Base-by-base conservation (phyloP, 2,888 invertebrate species). In the Sialis fuliginosa region DNA sequence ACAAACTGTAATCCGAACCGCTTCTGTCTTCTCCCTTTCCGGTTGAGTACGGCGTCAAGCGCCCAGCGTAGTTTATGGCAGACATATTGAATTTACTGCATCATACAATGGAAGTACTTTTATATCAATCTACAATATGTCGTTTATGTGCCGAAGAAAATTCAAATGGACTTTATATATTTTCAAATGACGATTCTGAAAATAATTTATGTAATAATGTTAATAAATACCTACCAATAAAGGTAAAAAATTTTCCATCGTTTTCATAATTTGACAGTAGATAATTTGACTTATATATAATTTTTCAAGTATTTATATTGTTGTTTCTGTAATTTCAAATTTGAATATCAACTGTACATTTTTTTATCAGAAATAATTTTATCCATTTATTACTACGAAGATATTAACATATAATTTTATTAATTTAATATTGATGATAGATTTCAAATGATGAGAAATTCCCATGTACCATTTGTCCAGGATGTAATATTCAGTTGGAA, bases 71-170 rank as follows among this genome's bases (percentile, higher is more conserved):
- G 22, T 22, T 22, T 37, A 37, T 12, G 5, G 34, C 35, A 31
- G 44, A 44, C 44, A 44, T 44, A 22, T 44, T 44, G 34, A 35
- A 44, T 35, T 44, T 35, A 37, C 37, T 7, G 37, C 37, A 22
- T 45, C 2, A 6, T 30, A 47, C 42, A 13, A 47, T 47, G 47
- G 47, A 47, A 54, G 62, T 62, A 52, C 56, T 58, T 61, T 71
- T 81, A 56, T 77, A 75, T 61, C 74, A 81, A 68, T 80, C 80
- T 54, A 71, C 71, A 52, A 71, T 79, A 67, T 85, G 85, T 67
- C 73, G 84, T 65, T 72, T 85, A 63, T 85, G 85, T 69, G 81
- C 76, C 13, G 77, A 77, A 67, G 74, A 79, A 68, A 81, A 81
- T 66, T 69, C 72, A 55, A 77, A 77, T 60, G 79, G 79, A 50